Evolutionary conservation across 53 echinoderm and acorn worm genomes (phyloP).

Genomic region (Antedon mediterranea): DNA sequence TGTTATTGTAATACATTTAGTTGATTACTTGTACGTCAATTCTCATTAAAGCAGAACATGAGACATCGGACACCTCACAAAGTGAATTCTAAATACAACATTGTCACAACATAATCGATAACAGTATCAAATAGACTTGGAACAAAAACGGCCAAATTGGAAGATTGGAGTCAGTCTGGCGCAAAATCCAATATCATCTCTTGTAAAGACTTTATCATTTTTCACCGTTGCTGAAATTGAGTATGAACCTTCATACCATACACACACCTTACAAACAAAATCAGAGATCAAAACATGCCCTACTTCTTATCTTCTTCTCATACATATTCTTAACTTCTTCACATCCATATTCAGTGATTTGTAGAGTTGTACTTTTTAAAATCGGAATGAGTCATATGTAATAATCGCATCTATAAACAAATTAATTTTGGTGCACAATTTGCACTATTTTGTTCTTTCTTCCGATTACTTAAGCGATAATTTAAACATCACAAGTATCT

Average conservation of each 20-base stretch:
- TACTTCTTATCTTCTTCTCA: not conserved
- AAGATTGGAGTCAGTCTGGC: not conserved
- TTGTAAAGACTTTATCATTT: not conserved
- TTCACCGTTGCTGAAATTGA: not conserved
- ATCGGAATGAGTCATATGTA: not conserved
- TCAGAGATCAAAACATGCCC: not conserved
- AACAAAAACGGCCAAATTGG: not conserved
- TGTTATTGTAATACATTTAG: not conserved
- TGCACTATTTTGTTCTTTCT: not conserved
- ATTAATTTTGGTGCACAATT: not conserved
- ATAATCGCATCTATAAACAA: no score
- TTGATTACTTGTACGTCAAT: not conserved
- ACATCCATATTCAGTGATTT: not conserved
- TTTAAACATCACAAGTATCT: not conserved
- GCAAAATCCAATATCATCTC: not conserved
- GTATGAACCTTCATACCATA: not conserved
- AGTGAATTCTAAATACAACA: not conserved
- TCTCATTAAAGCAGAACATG: not conserved
- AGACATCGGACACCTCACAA: not conserved
- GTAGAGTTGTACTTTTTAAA: not conserved
- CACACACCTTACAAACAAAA: not conserved
- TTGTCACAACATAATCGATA: not conserved
- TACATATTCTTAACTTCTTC: not conserved
- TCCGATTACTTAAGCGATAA: not conserved
- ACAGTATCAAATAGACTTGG: not conserved